phyloP scores from a whole-genome alignment of 2,797 vertebrate species.

The Cyprinella venusta region DNA sequence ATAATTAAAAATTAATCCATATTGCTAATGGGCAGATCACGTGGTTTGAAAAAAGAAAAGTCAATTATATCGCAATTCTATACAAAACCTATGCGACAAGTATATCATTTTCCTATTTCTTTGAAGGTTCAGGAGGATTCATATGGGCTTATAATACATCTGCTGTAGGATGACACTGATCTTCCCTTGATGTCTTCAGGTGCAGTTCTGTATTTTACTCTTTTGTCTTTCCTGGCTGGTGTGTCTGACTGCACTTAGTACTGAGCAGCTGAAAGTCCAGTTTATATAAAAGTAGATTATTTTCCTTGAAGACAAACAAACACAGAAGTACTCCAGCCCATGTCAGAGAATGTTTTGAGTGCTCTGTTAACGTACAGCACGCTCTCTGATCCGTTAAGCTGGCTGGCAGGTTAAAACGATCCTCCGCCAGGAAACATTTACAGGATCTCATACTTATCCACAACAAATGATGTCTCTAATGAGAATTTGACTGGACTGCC shows the following conservation, averaged over 20 bases:
- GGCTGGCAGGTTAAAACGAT: conserved; percentile 70
- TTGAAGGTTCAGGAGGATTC: conserved; percentile 28
- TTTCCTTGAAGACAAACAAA: conserved; percentile 79
- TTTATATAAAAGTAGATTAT: conserved; percentile 74
- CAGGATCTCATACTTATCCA: conserved; percentile 98
- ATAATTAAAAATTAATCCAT: conserved; percentile 8
- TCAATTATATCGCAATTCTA: conserved; percentile 2
- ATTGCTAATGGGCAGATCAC: neutral
- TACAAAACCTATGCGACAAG: conserved; percentile 16
- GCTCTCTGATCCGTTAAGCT: conserved; percentile 71
- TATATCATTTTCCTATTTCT: conserved; percentile 18
- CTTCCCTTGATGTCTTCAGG: conserved; percentile 6
- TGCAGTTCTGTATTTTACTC: conserved; percentile 14
- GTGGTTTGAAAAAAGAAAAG: neutral
- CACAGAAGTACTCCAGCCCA: conserved; percentile 75
- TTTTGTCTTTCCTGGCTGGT: conserved; percentile 45
- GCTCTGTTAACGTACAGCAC: conserved; percentile 66
- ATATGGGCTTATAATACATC: neutral
- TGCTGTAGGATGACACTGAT: conserved; percentile 10
- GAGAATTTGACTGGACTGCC: conserved; percentile 91
- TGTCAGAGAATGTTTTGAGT: conserved; percentile 53
- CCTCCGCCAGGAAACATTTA: conserved; percentile 72
- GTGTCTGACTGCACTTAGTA: conserved; percentile 44
- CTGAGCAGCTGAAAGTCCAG: conserved; percentile 55
- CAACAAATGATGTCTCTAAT: conserved; percentile 91